Conservation (phyloP, 2,797 vertebrate genomes). For the Alca torda region DNA sequence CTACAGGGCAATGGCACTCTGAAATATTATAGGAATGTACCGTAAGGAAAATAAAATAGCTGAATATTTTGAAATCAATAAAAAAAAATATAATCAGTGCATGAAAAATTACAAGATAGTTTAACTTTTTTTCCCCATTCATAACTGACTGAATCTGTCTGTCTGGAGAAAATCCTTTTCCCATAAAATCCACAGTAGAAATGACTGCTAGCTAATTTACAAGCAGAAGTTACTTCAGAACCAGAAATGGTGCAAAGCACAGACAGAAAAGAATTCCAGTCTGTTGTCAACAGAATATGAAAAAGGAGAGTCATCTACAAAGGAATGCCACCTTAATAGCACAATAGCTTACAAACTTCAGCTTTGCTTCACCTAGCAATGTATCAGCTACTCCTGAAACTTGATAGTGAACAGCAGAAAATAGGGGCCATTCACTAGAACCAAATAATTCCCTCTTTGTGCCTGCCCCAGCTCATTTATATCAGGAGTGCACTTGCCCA, state of each 20-base stretch:
- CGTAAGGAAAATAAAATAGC: neutral
- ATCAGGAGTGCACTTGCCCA: neutral
- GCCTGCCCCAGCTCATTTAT: neutral
- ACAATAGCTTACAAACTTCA: neutral
- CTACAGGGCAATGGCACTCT: neutral
- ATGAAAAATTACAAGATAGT: neutral
- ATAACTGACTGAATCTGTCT: neutral
- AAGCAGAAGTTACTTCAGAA: neutral
- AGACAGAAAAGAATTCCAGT: neutral
- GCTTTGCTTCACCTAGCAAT: neutral
- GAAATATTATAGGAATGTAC: neutral
- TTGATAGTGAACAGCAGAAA: neutral
- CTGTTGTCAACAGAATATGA: neutral
- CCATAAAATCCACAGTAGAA: neutral
- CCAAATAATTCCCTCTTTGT: neutral
- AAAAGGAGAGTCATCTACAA: neutral
- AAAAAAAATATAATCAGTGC: fast-evolving
- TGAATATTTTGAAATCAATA: neutral
- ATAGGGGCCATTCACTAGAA: neutral
- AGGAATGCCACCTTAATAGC: neutral
- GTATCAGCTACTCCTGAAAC: neutral
- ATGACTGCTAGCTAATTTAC: neutral
- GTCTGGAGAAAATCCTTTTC: neutral
- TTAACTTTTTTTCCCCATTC: neutral
- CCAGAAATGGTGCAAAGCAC: neutral